Evolutionary conservation across 2,797 vertebrate species (phyloP).

Genomic region (Sebastes flavidus): DNA sequence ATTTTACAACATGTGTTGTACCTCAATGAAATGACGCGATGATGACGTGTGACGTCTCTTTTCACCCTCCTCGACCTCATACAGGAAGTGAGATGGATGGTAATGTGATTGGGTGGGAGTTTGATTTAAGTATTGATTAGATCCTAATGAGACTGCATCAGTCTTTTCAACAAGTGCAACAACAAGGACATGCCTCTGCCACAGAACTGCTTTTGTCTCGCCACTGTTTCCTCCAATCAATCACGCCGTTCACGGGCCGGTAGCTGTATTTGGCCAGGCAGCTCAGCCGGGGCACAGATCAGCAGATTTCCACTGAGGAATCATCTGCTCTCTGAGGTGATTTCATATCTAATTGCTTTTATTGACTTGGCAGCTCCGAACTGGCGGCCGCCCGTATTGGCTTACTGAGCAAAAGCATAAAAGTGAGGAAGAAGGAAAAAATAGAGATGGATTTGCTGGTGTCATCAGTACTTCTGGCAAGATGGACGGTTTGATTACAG

Average conservation of each 20-base stretch:
- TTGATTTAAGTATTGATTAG: not conserved
- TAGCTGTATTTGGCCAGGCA: slow-evolving; percentile 15
- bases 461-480: slow-evolving; percentile 17
- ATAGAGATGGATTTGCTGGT: slow-evolving; percentile 22
- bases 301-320: slow-evolving; percentile 66
- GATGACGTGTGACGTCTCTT: not conserved
- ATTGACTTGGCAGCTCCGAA: slow-evolving; percentile 57
- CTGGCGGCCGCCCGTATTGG: not conserved
- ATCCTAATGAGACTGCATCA: not conserved
- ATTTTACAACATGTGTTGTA: not conserved
- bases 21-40: no score
- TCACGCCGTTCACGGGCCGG: slow-evolving; percentile 29
- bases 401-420: slow-evolving; percentile 27
- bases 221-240: slow-evolving; percentile 45
- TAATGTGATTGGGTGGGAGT: not conserved
- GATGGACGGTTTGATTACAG: slow-evolving; percentile 6
- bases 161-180: not conserved
- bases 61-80: not conserved
- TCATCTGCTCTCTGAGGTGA: slow-evolving; percentile 56
- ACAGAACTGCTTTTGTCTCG: slow-evolving; percentile 38
- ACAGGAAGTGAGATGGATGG: not conserved
- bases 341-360: slow-evolving; percentile 71
- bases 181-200: not conserved
- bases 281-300: slow-evolving; percentile 46
- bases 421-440: slow-evolving; percentile 16